A percentile compares a stretch with the other conserved stretches of the same genome.
Conservation (phyloP, 35 echinoderm and acorn worm species). For the Ptychodera flava region DNA sequence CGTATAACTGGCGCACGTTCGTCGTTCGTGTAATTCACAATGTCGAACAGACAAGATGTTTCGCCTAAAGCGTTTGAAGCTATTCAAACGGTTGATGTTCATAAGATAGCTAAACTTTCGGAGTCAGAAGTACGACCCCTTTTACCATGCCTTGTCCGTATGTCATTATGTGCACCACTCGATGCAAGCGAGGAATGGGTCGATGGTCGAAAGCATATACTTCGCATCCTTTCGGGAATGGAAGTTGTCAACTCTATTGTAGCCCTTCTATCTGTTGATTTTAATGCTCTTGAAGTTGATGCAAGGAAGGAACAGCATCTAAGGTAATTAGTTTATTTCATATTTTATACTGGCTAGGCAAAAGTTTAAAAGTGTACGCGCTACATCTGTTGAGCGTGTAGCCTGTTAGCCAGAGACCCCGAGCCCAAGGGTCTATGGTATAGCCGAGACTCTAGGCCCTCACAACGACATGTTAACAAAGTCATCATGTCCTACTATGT, state of each 20-base stretch:
- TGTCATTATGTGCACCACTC: conserved; percentile 88
- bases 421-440: too few relatives aligned
- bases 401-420: too few relatives aligned
- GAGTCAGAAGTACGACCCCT: conserved; percentile 71
- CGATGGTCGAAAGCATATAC: conserved; percentile 76
- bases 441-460: too few relatives aligned
- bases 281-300: conserved; percentile 90
- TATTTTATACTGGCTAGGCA: too few relatives aligned
- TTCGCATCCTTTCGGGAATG: conserved; percentile 78
- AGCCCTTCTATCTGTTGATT: conserved; percentile 87
- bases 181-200: conserved; percentile 86
- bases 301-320: conserved; percentile 81
- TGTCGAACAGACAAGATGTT: conserved; percentile 4
- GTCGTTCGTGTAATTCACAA: background rate
- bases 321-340: too few relatives aligned
- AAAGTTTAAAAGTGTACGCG: too few relatives aligned
- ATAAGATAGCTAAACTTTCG: conserved; percentile 51
- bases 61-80: conserved; percentile 71
- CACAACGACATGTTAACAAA: too few relatives aligned
- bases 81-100: conserved; percentile 86
- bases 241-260: conserved; percentile 98
- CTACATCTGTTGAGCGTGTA: too few relatives aligned
- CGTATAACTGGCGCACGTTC: background rate
- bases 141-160: conserved; percentile 79
- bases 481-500: too few relatives aligned